Evolutionary conservation across 2,888 invertebrate species (phyloP), one percentile per base, ranked within the genome.

Genomic region (Rhingia campestris): DNA sequence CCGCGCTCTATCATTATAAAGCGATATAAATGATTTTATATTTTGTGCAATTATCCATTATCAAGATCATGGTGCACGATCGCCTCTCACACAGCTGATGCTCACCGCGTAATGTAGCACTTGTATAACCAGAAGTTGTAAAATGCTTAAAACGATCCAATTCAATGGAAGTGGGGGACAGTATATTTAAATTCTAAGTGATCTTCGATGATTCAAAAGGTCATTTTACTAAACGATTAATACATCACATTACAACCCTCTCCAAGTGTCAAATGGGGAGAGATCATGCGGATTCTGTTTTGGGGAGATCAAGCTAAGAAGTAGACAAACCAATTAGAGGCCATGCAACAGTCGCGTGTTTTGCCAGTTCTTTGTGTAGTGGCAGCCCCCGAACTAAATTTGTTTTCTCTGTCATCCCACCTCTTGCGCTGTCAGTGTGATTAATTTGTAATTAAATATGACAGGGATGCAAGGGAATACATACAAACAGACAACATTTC

Each of bases 401-500:
- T 47, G 43, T 49, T 73, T 72, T 56, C 37, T 33, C 61, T 76
- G 70, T 49, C 76, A 64, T 49, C 72, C 59, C 51, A 82, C 72
- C 61, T 67, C 61, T 67, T 54, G 12, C 53, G 73, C 72, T 77
- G 77, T 64, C 67, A 82, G 45, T 45, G 73, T 77, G 82, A 77
- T 82, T 73, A 77, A 82, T 82, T 73, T 73, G 63, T 73, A 77
- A 77, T 82, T 77, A 82, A 82, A 69, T 73, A 77, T 72, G 64
- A 72, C 72, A 67, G 76, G 45, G 58, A 47, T 43, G 75, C 14
- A 6, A 32, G 70, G 59, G 66, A 37, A 49, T 39, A 5, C 30
- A 47, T 32, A 47, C 14, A 49, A 59, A 43, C 43, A 43, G n/a
- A 32, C 59, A 59, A 53, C 33, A 66, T 33, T 41, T 74, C 59